phyloP scores from a whole-genome alignment of 2,888 invertebrate genomes.

The Cybosia mesomella region DNA sequence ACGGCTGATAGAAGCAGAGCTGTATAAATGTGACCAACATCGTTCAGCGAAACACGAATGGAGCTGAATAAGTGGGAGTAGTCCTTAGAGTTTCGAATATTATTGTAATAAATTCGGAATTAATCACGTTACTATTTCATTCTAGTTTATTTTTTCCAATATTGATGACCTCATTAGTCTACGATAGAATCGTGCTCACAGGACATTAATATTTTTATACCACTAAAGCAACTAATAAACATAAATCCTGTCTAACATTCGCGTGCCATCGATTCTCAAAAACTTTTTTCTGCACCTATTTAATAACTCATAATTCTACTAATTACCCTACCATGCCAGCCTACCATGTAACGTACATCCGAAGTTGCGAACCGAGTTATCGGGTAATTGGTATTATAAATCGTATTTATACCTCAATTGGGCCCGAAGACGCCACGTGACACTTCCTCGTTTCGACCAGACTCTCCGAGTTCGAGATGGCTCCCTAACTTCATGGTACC shows the following conservation, averaged over 20 bases:
- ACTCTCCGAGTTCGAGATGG: neutral
- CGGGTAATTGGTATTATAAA: neutral
- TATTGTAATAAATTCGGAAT: too few relatives aligned
- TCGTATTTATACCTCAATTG: too few relatives aligned
- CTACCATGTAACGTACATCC: neutral
- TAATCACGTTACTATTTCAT: too few relatives aligned
- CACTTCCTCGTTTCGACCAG: neutral
- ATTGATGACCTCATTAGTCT: neutral
- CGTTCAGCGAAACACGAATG: too few relatives aligned
- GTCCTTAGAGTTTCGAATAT: too few relatives aligned
- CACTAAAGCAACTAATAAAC: neutral
- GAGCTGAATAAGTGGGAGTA: too few relatives aligned
- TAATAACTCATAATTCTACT: neutral
- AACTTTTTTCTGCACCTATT: neutral
- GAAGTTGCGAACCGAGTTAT: neutral
- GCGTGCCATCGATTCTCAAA: neutral
- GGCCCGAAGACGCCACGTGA: neutral
- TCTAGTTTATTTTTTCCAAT: neutral
- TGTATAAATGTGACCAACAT: too few relatives aligned
- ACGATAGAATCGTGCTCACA: neutral
- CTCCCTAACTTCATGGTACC: too few relatives aligned
- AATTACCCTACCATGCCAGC: neutral
- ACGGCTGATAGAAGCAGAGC: too few relatives aligned
- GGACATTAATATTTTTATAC: neutral
- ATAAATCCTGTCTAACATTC: neutral